These are phyloP conservation scores for Anas georgica DNA, from an alignment of 2,797 vertebrate species.

Conservation along the genomic window DNA sequence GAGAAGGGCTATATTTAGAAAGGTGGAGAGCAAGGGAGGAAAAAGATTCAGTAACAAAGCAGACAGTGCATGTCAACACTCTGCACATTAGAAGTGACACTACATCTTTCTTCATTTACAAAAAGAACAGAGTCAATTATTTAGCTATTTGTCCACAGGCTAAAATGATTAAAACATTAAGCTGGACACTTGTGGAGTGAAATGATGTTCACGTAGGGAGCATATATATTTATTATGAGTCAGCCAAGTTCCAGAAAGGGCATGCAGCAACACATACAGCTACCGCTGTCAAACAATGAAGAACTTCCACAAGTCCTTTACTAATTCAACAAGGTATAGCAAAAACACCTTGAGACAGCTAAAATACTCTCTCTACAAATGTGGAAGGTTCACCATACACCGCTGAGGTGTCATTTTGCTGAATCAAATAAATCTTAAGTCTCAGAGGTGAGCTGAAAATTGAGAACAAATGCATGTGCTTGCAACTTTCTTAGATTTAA, in stretches of 20 bases:
- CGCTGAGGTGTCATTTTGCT: not conserved
- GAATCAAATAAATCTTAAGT: not conserved
- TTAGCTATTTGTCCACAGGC: not conserved
- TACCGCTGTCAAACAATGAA: not conserved
- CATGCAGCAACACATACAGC: not conserved
- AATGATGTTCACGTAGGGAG: constrained; percentile 29
- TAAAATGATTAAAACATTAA: not conserved
- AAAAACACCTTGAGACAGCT: not conserved
- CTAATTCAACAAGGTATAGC: not conserved
- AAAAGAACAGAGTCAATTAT: not conserved
- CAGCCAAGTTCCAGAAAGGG: not conserved
- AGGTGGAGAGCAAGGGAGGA: not conserved
- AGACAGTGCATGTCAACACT: not conserved
- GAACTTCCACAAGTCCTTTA: not conserved
- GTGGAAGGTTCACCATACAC: not conserved
- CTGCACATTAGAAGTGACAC: not conserved
- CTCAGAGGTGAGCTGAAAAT: not conserved
- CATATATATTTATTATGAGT: constrained; percentile 39
- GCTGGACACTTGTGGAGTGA: not conserved
- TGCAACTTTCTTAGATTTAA: not conserved
- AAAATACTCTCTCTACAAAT: not conserved
- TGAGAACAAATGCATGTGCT: not conserved
- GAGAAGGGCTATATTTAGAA: not conserved
- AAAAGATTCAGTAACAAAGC: not conserved
- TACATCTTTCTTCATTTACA: not conserved